phyloP scores from a whole-genome alignment of 2,113 vertebrate species.

The Psilopogon haemacephalus region DNA sequence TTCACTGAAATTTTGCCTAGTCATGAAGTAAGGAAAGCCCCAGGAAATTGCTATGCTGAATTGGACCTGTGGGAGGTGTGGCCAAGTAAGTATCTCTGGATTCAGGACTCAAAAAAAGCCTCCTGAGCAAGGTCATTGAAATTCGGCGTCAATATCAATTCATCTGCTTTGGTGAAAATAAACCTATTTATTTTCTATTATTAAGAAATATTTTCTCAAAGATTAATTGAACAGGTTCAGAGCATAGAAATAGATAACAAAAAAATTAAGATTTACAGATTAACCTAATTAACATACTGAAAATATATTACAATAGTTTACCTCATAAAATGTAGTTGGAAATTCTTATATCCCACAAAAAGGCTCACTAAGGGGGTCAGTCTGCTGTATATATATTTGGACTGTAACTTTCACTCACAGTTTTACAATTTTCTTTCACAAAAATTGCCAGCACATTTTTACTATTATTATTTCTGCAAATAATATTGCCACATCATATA shows the following conservation, averaged over 20 bases:
- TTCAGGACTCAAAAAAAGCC: neutral
- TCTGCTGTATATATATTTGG: neutral
- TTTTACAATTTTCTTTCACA: neutral
- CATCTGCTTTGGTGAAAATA: neutral
- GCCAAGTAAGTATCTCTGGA: neutral
- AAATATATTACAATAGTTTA: neutral
- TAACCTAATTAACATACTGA: neutral
- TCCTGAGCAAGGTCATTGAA: neutral
- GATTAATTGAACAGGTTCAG: neutral
- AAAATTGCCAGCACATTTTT: neutral
- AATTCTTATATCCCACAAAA: neutral
- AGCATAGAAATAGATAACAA: neutral
- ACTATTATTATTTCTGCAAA: neutral
- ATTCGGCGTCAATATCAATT: neutral
- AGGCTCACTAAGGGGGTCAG: neutral
- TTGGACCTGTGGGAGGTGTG: neutral
- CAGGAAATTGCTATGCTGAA: neutral
- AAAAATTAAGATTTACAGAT: too few relatives aligned
- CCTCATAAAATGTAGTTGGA: neutral
- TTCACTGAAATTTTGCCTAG: neutral
- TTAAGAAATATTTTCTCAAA: neutral
- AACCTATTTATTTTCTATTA: neutral
- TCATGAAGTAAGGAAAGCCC: neutral
- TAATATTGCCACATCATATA: neutral
- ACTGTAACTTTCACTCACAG: neutral